These are phyloP conservation scores for Mythimna impura DNA, from an alignment of 2,888 invertebrate species.

Conservation along the genomic window DNA sequence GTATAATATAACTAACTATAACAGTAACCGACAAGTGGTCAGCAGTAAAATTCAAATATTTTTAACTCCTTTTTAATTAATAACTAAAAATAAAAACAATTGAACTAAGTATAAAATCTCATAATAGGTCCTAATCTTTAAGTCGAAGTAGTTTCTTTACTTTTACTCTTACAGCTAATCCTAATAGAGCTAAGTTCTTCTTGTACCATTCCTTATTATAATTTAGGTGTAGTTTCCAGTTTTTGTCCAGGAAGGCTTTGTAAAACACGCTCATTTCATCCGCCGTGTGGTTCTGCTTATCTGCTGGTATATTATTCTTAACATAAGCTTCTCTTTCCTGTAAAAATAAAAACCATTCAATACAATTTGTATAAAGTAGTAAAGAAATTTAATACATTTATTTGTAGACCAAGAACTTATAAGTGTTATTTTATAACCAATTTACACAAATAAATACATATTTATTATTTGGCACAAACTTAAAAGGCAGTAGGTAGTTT, in stretches of 20 bases:
- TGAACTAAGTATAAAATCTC: constrained; percentile 35
- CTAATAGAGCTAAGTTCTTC: constrained; percentile 92
- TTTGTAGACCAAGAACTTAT: too few relatives aligned
- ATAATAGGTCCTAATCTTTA: constrained; percentile 66
- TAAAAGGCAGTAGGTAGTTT: too few relatives aligned
- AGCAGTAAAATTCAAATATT: neutral
- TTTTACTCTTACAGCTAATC: constrained; percentile 91
- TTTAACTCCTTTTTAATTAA: constrained; percentile 42
- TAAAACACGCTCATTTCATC: constrained; percentile 97
- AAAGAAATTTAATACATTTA: too few relatives aligned
- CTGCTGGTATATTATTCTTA: constrained; percentile 83
- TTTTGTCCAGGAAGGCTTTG: constrained; percentile 95
- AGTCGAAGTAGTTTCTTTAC: constrained; percentile 81
- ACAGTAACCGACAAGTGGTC: neutral
- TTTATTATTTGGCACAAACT: too few relatives aligned
- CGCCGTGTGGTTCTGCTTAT: constrained; percentile 91
- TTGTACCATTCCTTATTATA: constrained; percentile 97
- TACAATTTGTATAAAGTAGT: too few relatives aligned
- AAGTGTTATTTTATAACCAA: too few relatives aligned
- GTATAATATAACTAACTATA: too few relatives aligned
- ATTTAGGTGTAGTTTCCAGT: constrained; percentile 93
- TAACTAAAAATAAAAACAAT: constrained; percentile 55
- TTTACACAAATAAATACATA: neutral
- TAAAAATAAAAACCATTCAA: constrained; percentile 7
- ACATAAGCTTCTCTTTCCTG: constrained; percentile 91